Conservation (phyloP, 2,888 invertebrate species). For the Steinernema scapterisci region DNA sequence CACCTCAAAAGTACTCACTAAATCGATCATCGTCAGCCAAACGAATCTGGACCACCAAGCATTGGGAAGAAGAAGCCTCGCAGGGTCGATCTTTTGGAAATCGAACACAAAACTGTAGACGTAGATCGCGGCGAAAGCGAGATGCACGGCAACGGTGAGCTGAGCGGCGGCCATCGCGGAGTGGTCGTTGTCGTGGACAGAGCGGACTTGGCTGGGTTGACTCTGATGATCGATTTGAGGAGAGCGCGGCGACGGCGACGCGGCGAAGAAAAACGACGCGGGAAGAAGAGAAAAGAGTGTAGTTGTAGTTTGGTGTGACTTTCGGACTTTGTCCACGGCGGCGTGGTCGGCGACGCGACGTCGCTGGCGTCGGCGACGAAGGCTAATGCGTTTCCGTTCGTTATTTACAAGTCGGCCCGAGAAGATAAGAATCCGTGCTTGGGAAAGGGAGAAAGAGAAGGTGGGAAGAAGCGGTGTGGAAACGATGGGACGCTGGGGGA, state of each 20-base stretch:
- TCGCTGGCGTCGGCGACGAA: background rate
- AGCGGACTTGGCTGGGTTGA: too few relatives aligned
- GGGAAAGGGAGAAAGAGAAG: background rate
- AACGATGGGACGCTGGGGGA: background rate
- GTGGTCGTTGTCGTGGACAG: background rate
- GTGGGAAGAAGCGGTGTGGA: background rate
- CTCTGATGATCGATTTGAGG: too few relatives aligned
- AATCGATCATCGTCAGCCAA: constrained; percentile 63
- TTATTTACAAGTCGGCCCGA: too few relatives aligned
- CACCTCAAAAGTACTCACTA: constrained; percentile 47
- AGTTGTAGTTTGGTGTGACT: constrained; percentile 17
- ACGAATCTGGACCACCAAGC: constrained; percentile 57
- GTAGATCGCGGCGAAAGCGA: constrained; percentile 44
- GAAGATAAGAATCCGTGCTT: too few relatives aligned
- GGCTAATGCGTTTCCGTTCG: constrained; percentile 14
- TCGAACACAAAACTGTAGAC: constrained; percentile 50
- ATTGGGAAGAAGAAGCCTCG: constrained; percentile 45
- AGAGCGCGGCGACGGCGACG: too few relatives aligned
- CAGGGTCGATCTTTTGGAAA: constrained; percentile 41
- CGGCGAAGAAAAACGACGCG: too few relatives aligned
- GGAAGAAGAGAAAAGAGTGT: background rate
- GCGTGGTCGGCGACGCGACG: too few relatives aligned
- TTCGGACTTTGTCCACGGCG: constrained; percentile 13
- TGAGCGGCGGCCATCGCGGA: background rate
- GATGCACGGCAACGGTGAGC: constrained; percentile 44